Conservation (phyloP, 1,140 invertebrate genomes). For the Batillaria attramentaria region DNA sequence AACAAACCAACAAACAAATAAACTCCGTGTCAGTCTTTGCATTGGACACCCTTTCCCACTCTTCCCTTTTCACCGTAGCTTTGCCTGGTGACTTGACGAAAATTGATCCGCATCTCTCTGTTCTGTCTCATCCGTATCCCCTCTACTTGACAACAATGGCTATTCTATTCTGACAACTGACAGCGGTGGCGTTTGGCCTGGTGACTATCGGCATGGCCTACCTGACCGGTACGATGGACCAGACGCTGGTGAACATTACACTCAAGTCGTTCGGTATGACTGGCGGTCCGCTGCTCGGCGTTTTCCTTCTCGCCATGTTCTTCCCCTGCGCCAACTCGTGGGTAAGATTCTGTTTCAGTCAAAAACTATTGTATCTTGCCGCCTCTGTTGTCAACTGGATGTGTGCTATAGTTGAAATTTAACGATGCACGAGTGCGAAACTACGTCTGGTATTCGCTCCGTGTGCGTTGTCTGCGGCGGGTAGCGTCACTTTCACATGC, state of each 20-base stretch:
- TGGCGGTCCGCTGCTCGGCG: constrained; percentile 60
- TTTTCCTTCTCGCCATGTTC: constrained; percentile 61
- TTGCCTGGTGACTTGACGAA: neutral
- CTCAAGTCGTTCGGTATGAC: constrained; percentile 65
- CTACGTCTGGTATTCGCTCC: too few species aligned
- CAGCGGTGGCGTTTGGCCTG: constrained; percentile 55
- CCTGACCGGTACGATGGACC: constrained; percentile 51
- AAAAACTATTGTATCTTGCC: neutral
- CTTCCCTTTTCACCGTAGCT: neutral
- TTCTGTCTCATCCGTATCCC: too few species aligned
- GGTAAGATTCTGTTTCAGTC: constrained; percentile 28
- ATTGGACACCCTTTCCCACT: neutral
- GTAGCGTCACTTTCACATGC: too few species aligned
- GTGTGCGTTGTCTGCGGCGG: too few species aligned
- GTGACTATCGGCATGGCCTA: constrained; percentile 62
- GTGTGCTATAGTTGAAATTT: neutral
- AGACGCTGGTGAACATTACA: constrained; percentile 60
- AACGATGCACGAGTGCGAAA: neutral
- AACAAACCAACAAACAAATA: too few species aligned
- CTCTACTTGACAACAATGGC: too few species aligned
- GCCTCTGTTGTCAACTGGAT: neutral
- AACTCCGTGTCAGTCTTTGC: too few species aligned
- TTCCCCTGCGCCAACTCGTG: constrained; percentile 61
- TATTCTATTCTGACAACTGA: neutral
- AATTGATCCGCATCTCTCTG: neutral